phyloP scores from a whole-genome alignment of 2,888 invertebrate species.

The Epirrita christyi region DNA sequence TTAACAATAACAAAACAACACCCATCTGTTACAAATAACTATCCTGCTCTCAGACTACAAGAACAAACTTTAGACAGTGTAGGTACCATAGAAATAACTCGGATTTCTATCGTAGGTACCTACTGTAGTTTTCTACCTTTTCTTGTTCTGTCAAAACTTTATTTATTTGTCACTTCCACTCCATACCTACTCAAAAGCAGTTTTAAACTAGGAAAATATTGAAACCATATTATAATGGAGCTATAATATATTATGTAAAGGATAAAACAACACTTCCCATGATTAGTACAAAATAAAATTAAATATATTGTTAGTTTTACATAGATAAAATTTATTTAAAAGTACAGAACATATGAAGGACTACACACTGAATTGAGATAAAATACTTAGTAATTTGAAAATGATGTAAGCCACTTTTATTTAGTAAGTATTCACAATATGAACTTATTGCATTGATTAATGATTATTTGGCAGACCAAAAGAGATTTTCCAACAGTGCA shows the following conservation, averaged over 20 bases:
- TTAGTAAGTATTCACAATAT: constrained; percentile 80
- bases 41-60: no score
- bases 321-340: constrained; percentile 84
- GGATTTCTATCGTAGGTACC: no score
- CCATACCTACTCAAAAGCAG: constrained; percentile 25
- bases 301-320: constrained; percentile 85
- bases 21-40: no score
- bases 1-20: no score
- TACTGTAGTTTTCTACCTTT: no score
- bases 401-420: constrained; percentile 82
- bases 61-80: no score
- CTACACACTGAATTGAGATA: constrained; percentile 85
- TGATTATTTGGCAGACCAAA: constrained; percentile 83
- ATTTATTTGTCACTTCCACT: no score
- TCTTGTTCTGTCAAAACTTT: no score
- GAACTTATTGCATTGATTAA: constrained; percentile 82
- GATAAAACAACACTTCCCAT: constrained; percentile 85
- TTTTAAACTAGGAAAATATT: constrained; percentile 58
- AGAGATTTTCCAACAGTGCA: constrained; percentile 85
- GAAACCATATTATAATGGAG: constrained; percentile 82
- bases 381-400: constrained; percentile 83
- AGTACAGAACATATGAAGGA: constrained; percentile 84
- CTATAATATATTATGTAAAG: constrained; percentile 85
- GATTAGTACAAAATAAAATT: constrained; percentile 86
- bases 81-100: no score